Evolutionary conservation across 2,113 vertebrate species (phyloP).

Genomic region (Dermatemys mawii): DNA sequence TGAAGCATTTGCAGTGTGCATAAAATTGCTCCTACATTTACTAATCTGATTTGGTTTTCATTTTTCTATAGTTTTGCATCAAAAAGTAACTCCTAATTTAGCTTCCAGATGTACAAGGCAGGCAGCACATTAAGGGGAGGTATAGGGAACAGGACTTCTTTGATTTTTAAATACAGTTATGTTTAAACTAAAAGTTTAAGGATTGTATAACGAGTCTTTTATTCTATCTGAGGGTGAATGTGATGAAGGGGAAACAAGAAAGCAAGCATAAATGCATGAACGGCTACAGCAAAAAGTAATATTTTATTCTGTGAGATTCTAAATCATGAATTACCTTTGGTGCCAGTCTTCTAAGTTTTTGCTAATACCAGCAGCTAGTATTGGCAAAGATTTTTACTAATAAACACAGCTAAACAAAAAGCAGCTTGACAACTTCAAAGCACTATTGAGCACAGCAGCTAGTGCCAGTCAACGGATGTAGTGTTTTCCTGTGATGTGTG

Average conservation of each 20-base stretch:
- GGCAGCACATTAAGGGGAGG: background rate
- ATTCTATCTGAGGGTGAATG: background rate
- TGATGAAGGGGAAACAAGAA: background rate
- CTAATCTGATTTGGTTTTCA: background rate
- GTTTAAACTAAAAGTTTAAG: background rate
- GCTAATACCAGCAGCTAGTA: background rate
- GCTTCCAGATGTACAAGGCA: background rate
- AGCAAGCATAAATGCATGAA: background rate
- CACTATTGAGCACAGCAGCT: background rate
- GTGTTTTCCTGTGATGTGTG: constrained; percentile 21
- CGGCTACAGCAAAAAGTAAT: background rate
- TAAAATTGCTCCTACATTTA: background rate
- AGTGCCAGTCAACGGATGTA: background rate
- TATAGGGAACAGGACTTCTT: background rate
- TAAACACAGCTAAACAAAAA: background rate
- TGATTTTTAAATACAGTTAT: background rate
- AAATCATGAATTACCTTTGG: background rate
- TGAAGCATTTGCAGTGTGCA: background rate
- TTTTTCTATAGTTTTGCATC: background rate
- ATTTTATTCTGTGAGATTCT: background rate
- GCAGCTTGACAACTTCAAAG: background rate
- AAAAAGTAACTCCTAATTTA: background rate
- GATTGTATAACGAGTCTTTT: background rate
- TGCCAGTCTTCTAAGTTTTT: background rate
- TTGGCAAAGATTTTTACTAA: background rate